Percentiles rank a stretch among this genome's conserved stretches.
Conservation (phyloP, 2,113 vertebrate species). For the Dinomys branickii region DNA sequence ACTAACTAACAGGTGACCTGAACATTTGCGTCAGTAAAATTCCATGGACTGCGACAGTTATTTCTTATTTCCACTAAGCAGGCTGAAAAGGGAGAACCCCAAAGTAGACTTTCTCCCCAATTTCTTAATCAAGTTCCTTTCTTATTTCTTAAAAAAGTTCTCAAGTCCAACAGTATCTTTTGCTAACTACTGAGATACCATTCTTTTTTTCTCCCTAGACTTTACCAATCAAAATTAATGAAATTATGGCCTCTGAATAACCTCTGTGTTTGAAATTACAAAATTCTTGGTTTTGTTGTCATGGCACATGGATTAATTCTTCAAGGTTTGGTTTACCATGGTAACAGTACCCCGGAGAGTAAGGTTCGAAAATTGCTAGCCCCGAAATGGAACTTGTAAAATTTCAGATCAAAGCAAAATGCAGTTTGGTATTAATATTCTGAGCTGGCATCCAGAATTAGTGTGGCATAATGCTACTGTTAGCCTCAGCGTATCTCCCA, state of each 20-base stretch:
- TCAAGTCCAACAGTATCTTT: neutral
- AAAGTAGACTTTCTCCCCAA: conserved; percentile 8
- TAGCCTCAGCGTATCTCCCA: neutral
- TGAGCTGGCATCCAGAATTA: neutral
- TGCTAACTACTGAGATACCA: neutral
- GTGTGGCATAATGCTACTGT: neutral
- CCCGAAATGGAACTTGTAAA: conserved; percentile 19
- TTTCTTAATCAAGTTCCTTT: too few relatives aligned
- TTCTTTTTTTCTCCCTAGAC: neutral
- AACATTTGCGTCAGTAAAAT: conserved; percentile 54
- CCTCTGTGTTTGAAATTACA: neutral
- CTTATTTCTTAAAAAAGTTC: conserved; percentile 26
- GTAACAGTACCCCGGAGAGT: neutral
- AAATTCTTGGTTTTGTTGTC: neutral
- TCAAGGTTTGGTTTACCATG: conserved; percentile 9
- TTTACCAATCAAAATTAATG: neutral
- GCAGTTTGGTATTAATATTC: neutral
- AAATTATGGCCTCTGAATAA: conserved; percentile 20
- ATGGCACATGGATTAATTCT: neutral
- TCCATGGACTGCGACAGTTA: conserved; percentile 23
- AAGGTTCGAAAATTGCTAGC: neutral
- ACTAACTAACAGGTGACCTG: conserved; percentile 37
- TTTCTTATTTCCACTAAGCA: conserved; percentile 45
- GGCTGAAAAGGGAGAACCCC: conserved; percentile 48
- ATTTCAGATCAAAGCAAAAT: conserved; percentile 16